These are phyloP conservation scores for Dicaeum eximium DNA, from an alignment of 2,113 vertebrate species.

Conservation along the genomic window DNA sequence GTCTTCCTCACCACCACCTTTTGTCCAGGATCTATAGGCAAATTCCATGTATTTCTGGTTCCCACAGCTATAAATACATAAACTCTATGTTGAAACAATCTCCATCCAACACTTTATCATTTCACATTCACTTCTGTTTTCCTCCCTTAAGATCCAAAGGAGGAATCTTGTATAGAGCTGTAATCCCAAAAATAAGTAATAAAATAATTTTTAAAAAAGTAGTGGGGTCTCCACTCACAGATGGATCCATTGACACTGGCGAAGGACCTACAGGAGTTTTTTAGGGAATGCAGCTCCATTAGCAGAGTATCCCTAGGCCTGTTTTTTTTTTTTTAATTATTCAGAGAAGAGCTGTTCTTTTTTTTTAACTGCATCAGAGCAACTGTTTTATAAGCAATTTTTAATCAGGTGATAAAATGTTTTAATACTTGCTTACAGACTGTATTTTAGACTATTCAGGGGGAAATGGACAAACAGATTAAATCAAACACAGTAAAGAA, in stretches of 20 bases:
- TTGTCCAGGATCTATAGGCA: not conserved
- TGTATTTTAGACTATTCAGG: not conserved
- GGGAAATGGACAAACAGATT: not conserved
- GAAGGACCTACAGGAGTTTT: not conserved
- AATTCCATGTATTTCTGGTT: not conserved
- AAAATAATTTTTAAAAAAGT: not conserved
- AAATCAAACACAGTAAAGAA: not conserved
- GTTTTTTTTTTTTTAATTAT: no score
- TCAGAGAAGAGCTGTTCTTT: not conserved
- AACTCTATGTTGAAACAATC: not conserved
- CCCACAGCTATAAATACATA: not conserved
- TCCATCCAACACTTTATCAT: not conserved
- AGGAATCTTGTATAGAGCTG: not conserved
- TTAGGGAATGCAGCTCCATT: not conserved
- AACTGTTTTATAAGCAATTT: not conserved
- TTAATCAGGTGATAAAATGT: not conserved
- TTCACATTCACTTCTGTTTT: not conserved
- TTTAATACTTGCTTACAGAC: not conserved
- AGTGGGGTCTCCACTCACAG: not conserved
- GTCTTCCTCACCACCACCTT: fast-evolving
- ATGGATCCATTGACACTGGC: not conserved
- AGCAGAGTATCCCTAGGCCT: not conserved
- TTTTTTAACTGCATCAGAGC: not conserved
- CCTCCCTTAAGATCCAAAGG: not conserved
- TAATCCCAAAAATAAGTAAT: not conserved